phyloP scores from a whole-genome alignment of 2,113 vertebrate genomes.

The Phalacrocorax brasilianus region DNA sequence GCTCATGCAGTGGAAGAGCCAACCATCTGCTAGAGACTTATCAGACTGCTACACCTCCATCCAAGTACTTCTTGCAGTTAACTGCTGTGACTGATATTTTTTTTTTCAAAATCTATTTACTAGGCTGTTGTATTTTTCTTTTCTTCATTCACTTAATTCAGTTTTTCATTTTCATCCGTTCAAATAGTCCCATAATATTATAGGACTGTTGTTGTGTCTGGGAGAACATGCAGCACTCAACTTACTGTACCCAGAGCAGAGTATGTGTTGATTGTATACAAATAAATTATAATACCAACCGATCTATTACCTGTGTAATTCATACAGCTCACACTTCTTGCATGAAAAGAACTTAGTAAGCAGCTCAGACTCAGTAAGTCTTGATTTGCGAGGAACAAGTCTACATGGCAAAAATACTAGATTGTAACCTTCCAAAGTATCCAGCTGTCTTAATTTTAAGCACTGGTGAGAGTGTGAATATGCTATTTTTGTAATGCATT shows the following conservation, averaged over 20 bases:
- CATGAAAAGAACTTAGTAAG: background rate
- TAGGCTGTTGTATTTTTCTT: background rate
- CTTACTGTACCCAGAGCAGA: background rate
- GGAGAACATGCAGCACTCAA: conserved; percentile 33
- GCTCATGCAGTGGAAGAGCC: conserved; percentile 92
- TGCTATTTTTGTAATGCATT: background rate
- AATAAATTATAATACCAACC: conserved; percentile 61
- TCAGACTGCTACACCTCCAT: background rate
- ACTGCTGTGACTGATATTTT: background rate
- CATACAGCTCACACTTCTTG: background rate
- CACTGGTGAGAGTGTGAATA: background rate
- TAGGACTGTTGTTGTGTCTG: conserved; percentile 42
- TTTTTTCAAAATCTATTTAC: background rate
- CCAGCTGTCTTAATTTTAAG: background rate
- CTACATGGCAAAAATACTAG: background rate
- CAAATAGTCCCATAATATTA: conserved; percentile 19
- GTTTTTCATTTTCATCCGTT: background rate
- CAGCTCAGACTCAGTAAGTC: background rate
- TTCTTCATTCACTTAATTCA: background rate
- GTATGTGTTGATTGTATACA: conserved; percentile 45
- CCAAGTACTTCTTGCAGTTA: background rate
- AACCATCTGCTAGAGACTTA: conserved; percentile 82
- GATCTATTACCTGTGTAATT: conserved; percentile 9
- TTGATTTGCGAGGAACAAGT: background rate
- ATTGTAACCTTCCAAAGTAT: background rate